Evolutionary conservation across 2,797 vertebrate species (phyloP).

Genomic region (Alosa sapidissima): DNA sequence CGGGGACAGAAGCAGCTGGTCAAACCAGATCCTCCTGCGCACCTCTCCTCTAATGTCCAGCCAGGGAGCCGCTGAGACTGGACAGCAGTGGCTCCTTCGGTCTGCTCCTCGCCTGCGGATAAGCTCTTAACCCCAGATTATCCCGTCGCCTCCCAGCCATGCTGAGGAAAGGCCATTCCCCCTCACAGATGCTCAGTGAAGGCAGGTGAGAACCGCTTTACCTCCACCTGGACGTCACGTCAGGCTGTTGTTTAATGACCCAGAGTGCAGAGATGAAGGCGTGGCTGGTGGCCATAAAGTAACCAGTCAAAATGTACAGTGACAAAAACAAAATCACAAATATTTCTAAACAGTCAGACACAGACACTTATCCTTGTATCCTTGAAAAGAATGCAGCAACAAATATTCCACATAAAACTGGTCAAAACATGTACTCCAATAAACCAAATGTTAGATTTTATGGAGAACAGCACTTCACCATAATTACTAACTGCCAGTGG

Average conservation of each 20-base stretch:
- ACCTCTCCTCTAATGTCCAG: not conserved
- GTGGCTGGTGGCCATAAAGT: not conserved
- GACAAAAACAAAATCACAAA: not conserved
- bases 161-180: slow-evolving; percentile 38
- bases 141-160: slow-evolving; percentile 39
- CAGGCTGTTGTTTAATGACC: not conserved
- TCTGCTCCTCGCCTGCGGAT: slow-evolving; percentile 39
- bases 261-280: not conserved
- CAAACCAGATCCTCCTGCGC: not conserved
- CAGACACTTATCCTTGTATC: not conserved
- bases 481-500: not conserved
- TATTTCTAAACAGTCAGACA: not conserved
- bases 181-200: slow-evolving; percentile 45
- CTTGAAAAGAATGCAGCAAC: not conserved
- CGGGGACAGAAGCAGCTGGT: not conserved
- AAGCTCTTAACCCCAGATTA: slow-evolving; percentile 57
- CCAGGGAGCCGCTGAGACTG: not conserved
- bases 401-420: not conserved
- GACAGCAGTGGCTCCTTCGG: slow-evolving; percentile 36
- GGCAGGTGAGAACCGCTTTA: slow-evolving; percentile 33
- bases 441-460: not conserved
- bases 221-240: not conserved
- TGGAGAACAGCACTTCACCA: not conserved
- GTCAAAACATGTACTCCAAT: not conserved
- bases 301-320: not conserved